Evolutionary conservation across 2,888 invertebrate genomes (phyloP), one percentile per base, ranked within the genome.

Genomic region (Lepidocyrtinus sp.): DNA sequence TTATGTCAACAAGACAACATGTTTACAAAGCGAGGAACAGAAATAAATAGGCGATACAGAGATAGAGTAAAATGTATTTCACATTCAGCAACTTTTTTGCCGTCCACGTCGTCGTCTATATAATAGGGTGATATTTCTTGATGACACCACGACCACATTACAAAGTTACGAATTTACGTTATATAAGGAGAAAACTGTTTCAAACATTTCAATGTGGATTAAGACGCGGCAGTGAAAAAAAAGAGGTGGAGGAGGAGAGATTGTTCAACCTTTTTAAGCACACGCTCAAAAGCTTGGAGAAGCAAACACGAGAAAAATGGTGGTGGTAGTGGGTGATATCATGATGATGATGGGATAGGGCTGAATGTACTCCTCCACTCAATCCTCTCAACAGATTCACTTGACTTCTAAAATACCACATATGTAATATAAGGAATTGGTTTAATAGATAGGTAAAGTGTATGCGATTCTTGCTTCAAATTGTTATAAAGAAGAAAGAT

Each of bases 1-100:
- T 59, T 59, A 21, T 59, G 59, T 19, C 59, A 21, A 59, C 59
- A 59, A 59, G 21, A 59, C 59, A 59, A 5, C 55, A 55, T 55
- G 36, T 36, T 36, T 36, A 36, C 36, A 12, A 36, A 36, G 12
- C 36, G 36, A 36, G 36, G 36, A 36, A 7, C 36, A 36, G 36
- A 12, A 36, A 36, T 36, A 12, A 50, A n/a, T n/a, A n/a, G n/a
- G n/a, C n/a, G n/a, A n/a, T n/a, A n/a, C n/a, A n/a, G n/a, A n/a
- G n/a, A n/a, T n/a, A n/a, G n/a, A n/a, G n/a, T n/a, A n/a, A n/a
- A n/a, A n/a, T n/a, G n/a, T n/a, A n/a, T n/a, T n/a, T n/a, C n/a
- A n/a, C n/a, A n/a, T n/a, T n/a, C n/a, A n/a, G n/a, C n/a, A n/a
- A n/a, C n/a, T n/a, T n/a, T n/a, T n/a, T n/a, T n/a, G n/a, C n/a